Conservation (phyloP, 2,113 vertebrate species). For the Smithornis capensis region DNA sequence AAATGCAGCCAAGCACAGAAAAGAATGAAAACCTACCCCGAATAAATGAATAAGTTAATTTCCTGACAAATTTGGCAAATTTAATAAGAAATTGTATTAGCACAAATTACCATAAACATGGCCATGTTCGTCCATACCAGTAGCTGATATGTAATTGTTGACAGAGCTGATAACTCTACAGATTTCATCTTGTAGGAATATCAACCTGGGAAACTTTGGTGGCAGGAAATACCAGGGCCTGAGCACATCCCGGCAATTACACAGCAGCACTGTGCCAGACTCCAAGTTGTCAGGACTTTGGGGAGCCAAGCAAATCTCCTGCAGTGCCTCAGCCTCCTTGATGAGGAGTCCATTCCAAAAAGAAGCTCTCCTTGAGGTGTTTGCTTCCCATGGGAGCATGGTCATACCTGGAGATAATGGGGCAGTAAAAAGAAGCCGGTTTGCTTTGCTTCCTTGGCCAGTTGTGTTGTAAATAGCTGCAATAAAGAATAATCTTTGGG, state of each 20-base stretch:
- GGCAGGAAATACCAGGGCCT: not conserved
- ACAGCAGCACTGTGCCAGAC: rapidly evolving
- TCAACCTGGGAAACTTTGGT: not conserved
- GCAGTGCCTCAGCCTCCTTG: not conserved
- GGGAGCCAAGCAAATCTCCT: not conserved
- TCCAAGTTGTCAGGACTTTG: not conserved
- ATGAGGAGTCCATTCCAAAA: not conserved
- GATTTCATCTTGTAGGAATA: not conserved
- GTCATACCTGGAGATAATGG: not conserved
- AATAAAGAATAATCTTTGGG: not conserved
- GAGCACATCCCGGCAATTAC: not conserved
- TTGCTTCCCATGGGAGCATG: not conserved
- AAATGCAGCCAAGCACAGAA: not conserved
- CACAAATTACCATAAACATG: not conserved
- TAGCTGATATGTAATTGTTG: not conserved
- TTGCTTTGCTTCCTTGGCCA: not conserved
- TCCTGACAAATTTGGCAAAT: not conserved
- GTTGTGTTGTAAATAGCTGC: not conserved
- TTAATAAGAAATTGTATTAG: not conserved
- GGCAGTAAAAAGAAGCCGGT: not conserved
- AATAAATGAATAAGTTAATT: not conserved
- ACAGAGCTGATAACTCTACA: not conserved
- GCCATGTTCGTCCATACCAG: not conserved
- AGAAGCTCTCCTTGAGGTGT: not conserved
- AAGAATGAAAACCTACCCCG: not conserved